A percentile compares a stretch with the other conserved stretches of the same genome.
These are phyloP conservation scores for Maniola hyperantus DNA, from an alignment of 2,888 invertebrate genomes.

Conservation along the genomic window DNA sequence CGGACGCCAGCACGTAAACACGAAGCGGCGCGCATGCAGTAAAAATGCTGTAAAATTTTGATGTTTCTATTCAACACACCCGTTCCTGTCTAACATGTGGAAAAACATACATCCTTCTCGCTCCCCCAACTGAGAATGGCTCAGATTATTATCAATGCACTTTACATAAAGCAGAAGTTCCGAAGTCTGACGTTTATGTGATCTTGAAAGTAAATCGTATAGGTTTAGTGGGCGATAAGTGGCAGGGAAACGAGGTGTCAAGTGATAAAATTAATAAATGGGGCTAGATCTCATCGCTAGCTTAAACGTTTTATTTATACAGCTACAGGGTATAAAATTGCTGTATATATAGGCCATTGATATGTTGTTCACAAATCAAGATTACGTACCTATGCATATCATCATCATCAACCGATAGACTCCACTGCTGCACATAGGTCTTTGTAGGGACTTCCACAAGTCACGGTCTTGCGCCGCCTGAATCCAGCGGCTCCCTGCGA, in stretches of 20 bases:
- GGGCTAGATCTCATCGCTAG: conserved; percentile 45
- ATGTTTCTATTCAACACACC: conserved; percentile 78
- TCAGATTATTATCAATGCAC: conserved; percentile 81
- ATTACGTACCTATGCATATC: not conserved
- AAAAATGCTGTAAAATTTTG: conserved; percentile 82
- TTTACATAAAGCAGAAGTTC: conserved; percentile 82
- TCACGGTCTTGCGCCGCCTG: too few species aligned
- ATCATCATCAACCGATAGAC: too few species aligned
- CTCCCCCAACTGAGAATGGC: conserved; percentile 64
- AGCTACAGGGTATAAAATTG: conserved; percentile 20
- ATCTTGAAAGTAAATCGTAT: conserved; percentile 78
- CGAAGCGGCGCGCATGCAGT: conserved; percentile 70
- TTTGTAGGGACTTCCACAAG: too few species aligned
- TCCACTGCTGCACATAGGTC: too few species aligned
- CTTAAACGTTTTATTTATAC: conserved; percentile 31
- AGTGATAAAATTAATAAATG: conserved; percentile 77
- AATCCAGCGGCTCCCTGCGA: too few species aligned
- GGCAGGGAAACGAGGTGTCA: conserved; percentile 74
- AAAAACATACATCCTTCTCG: conserved; percentile 46
- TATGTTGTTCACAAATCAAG: conserved; percentile 7
- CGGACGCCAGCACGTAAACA: conserved; percentile 77
- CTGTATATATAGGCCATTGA: conserved; percentile 2
- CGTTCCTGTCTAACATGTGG: conserved; percentile 47
- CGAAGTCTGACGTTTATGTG: conserved; percentile 79
- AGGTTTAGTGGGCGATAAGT: conserved; percentile 73